Base-by-base conservation (phyloP, 1,140 invertebrate genomes). In the Pachyrhynchus sulphureomaculatus region DNA sequence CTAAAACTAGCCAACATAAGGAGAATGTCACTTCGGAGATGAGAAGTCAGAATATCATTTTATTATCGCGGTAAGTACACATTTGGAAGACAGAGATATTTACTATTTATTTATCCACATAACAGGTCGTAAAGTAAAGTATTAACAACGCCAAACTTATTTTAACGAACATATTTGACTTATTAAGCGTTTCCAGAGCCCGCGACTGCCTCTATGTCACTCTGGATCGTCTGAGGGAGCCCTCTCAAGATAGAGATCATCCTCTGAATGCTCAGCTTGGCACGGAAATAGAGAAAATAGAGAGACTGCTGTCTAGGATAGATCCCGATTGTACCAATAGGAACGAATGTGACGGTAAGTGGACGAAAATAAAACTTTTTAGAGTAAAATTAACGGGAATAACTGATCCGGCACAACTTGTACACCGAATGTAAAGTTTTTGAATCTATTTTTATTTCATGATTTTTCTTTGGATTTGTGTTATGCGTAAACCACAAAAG, bases 121-220 rank as follows among this genome's bases (percentile, higher is more conserved):
- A n/a, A n/a, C n/a, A n/a, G n/a, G n/a, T n/a, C n/a, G n/a, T n/a
- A n/a, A n/a, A n/a, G n/a, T n/a, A n/a, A n/a, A n/a, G n/a, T n/a
- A n/a, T n/a, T n/a, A n/a, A n/a, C n/a, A n/a, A n/a, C n/a, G n/a
- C n/a, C n/a, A n/a, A n/a, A n/a, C n/a, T n/a, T n/a, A n/a, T n/a
- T n/a, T n/a, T n/a, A n/a, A n/a, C n/a, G n/a, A n/a, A n/a, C n/a
- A n/a, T n/a, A n/a, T n/a, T n/a, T n/a, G n/a, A n/a, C n/a, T n/a
- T n/a, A n/a, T n/a, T n/a, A n/a, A 26, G 3, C 24, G 24, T 37
- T 39, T 78, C 81, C 2, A 88, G 89, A 73, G 84, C 90, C 5
- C 81, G 85, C 56, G 84, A 86, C 69, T 84, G 83, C 64, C 82
- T 89, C 26, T 88, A 90, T 71, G 77, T 88, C 54, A 90, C 90